A percentile compares a stretch with the other conserved stretches of the same genome.
These are phyloP conservation scores for Mantis religiosa DNA, from an alignment of 2,888 invertebrate species.

Conservation along the genomic window DNA sequence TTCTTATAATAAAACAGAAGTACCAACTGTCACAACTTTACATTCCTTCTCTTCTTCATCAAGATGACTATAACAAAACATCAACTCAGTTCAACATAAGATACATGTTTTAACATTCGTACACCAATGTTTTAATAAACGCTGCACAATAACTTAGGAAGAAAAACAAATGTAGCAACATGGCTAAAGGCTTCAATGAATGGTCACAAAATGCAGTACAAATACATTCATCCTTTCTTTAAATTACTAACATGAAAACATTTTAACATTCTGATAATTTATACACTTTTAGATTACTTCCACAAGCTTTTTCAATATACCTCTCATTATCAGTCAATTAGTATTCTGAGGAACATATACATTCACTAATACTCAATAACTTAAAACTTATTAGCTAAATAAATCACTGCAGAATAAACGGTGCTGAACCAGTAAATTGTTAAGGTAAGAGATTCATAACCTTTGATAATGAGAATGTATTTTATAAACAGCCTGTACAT, in stretches of 20 bases:
- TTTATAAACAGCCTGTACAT: not conserved
- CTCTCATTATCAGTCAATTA: not conserved
- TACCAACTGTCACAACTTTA: not conserved
- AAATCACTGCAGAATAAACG: not conserved
- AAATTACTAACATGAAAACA: not conserved
- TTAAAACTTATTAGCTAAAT: not conserved
- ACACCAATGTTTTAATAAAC: not conserved
- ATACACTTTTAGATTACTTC: not conserved
- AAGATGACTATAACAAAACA: not conserved
- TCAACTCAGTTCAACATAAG: not conserved
- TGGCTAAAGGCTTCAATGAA: not conserved
- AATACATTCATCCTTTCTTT: not conserved
- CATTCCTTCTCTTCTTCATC: not conserved
- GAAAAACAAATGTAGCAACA: not conserved
- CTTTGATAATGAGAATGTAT: not conserved
- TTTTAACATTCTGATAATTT: not conserved
- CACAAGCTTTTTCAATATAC: not conserved
- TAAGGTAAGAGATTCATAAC: not conserved
- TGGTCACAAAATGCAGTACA: not conserved
- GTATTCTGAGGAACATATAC: not conserved
- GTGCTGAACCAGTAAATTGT: not conserved
- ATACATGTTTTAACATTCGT: not conserved
- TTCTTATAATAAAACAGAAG: not conserved
- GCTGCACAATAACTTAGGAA: not conserved
- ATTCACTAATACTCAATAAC: not conserved